Base-by-base conservation (phyloP, 2,797 vertebrate genomes). In the Acanthurus leucopareius region DNA sequence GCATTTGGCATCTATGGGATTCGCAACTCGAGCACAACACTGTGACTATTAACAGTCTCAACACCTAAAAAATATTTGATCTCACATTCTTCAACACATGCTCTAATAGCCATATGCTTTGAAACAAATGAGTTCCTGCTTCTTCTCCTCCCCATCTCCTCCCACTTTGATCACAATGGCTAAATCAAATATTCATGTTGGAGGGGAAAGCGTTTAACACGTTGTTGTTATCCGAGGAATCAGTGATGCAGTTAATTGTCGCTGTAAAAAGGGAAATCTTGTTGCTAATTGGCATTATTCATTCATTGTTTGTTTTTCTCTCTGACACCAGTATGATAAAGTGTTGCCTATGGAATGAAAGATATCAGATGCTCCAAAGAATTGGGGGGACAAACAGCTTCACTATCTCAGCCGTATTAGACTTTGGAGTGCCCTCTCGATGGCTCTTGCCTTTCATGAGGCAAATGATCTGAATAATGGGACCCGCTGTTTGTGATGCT, bases 181-280 rank as follows among this genome's bases (percentile, higher is more conserved):
- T 80, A 73, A 83, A 89, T 87, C 73, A 89, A 89, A 90, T 91
- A 90, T 84, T 90, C 85, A 85, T 86, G 80, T 84, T 67, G 69
- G 73, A 80, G 82, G 80, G 72, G 56, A 63, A 82, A 84, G 70
- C 63, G 17, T 82, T 88, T 85, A 89, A 82, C 84, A 86, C 51
- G 10, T 81, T 74, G 75, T 69, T 88, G 87, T 79, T 86, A 91
- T 91, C 86, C 70, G 75, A 76, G 71, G 72, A 93, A 86, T 87
- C 91, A 80, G 73, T 79, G 76, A 80, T 76, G 90, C 83, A 53
- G 78, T 86, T 93, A 90, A 92, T 89, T 86, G 73, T 80, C 78
- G 79, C 84, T 88, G 83, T 91, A 85, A 86, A 80, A 87, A 40
- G 52, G 56, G 58, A 82, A 88, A 84, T 85, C 73, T 71, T 78